Conservation (phyloP, 2,888 invertebrate genomes). For the Stomorhina lunata region DNA sequence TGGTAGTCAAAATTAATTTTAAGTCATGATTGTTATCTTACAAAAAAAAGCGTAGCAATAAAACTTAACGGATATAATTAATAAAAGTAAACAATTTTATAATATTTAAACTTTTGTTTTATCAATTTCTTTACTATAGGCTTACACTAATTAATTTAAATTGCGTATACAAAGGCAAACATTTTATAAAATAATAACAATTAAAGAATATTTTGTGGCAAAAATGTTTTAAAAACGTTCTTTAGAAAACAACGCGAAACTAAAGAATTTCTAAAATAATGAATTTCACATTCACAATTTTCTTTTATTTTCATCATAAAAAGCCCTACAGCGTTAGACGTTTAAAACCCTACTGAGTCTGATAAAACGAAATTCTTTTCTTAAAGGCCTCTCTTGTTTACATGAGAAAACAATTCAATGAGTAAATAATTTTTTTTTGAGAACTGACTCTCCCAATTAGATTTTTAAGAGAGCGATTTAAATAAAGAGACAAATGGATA, state of each 20-base stretch:
- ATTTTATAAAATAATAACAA: too few species aligned
- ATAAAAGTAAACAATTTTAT: too few species aligned
- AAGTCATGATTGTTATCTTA: too few species aligned
- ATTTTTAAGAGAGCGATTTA: neutral
- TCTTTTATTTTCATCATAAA: neutral
- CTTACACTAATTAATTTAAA: too few species aligned
- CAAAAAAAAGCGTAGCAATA: too few species aligned
- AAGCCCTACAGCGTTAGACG: neutral
- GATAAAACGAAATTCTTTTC: neutral
- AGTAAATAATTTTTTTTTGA: neutral
- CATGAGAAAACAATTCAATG: neutral
- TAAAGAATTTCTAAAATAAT: neutral
- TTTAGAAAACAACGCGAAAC: neutral
- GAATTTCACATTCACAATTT: neutral
- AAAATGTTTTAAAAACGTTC: too few species aligned
- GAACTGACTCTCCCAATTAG: neutral
- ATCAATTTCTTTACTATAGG: too few species aligned
- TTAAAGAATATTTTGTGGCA: too few species aligned
- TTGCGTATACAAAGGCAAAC: too few species aligned
- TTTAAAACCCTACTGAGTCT: conserved; percentile 36
- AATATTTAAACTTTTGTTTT: too few species aligned
- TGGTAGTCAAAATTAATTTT: too few species aligned
- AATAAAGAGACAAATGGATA: neutral
- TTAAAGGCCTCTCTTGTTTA: neutral
- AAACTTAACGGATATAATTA: too few species aligned